Evolutionary conservation across 2,113 vertebrate genomes (phyloP), one percentile per base, ranked within the genome.

Genomic region (Megaceryle maxima): DNA sequence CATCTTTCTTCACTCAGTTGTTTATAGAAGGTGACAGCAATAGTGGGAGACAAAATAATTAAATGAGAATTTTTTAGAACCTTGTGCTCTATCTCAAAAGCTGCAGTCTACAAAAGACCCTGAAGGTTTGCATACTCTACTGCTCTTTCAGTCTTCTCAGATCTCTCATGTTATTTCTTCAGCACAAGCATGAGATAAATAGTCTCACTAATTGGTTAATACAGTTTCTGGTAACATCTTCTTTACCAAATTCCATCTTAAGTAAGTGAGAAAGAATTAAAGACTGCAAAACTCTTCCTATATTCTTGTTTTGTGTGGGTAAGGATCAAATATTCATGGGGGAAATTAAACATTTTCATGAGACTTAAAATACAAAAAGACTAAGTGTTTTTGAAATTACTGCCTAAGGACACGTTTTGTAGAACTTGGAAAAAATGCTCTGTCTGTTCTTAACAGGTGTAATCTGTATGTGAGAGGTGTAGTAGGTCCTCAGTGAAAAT

Each of bases 1-100:
- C 59, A 66, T 95, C 70, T 83, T 69, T 44, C 88, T 97, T 96
- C 97, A 83, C 96, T 94, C 66, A 62, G 85, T 90, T 94, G 66
- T 84, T 91, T 96, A 87, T 64, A 59, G 66, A 50, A 87, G 85
- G 92, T 97, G 92, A 92, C 86, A 91, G 86, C 69, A 94, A 81
- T 14, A 3, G 57, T 80, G 51, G 92, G 69, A 94, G 90, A 82
- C 1, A 12, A 94, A 95, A 88, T 92, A 96, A 96, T 96, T 92
- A 95, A 92, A 81, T 41, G 68, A 68, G 83, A 11, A 44, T 84
- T 53, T 89, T 60, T 7, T 2, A 33, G 90, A 95, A 93, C 83
- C 48, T 94, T 7, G 1, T 89, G 46, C 39, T 92, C 56, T 55
- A 33, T 51, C 80, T 91, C 46, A 72, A 95, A 94, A 70, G 68